phyloP scores from a whole-genome alignment of 1,140 invertebrate genomes.

The Lepidotrigona ventralis region DNA sequence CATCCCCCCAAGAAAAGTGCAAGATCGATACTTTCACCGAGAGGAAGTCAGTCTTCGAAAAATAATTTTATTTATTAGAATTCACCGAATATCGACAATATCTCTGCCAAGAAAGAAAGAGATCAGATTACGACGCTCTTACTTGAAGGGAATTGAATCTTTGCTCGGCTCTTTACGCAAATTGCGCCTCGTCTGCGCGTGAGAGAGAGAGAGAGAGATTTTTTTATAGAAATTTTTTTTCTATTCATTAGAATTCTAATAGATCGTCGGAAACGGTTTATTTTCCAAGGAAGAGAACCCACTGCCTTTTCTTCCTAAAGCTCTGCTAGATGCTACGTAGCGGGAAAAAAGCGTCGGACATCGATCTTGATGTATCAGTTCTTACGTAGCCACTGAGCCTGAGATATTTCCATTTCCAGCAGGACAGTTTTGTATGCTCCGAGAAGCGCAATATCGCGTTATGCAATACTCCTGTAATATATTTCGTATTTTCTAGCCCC shows the following conservation, averaged over 20 bases:
- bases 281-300: not conserved
- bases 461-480: not conserved
- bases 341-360: not conserved
- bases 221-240: too few species aligned
- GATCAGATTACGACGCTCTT: too few species aligned
- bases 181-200: too few species aligned
- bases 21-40: not conserved
- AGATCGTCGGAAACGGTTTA: not conserved
- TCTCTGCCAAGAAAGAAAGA: too few species aligned
- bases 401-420: constrained; percentile 4
- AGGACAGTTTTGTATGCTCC: not conserved
- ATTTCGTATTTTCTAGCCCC: not conserved
- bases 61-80: too few species aligned
- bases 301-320: not conserved
- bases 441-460: not conserved
- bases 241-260: not conserved
- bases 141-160: too few species aligned
- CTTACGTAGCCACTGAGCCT: not conserved
- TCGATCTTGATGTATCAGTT: not conserved
- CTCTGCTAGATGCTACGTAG: too few species aligned
- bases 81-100: too few species aligned
- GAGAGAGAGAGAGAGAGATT: too few species aligned
- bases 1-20: not conserved
- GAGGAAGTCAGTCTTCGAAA: too few species aligned
- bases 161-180: too few species aligned